phyloP scores from a whole-genome alignment of 2,888 invertebrate species.

The Ctenicera cuprea region DNA sequence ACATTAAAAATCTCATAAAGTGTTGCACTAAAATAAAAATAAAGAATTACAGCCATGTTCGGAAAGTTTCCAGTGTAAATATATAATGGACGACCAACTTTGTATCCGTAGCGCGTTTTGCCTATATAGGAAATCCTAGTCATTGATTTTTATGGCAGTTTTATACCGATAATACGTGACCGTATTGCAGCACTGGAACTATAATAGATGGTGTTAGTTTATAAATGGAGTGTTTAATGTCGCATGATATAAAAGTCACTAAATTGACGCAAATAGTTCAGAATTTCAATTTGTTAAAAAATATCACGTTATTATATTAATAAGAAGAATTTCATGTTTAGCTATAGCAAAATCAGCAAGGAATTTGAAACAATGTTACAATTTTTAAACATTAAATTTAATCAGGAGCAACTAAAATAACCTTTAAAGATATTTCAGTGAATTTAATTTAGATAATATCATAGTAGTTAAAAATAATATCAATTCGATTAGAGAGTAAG shows the following conservation, averaged over 20 bases:
- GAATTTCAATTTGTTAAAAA: background rate
- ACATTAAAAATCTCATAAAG: constrained; percentile 12
- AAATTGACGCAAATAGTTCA: constrained; percentile 18
- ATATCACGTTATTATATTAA: no score
- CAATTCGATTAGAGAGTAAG: no score
- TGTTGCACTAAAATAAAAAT: constrained; percentile 7
- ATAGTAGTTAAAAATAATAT: no score
- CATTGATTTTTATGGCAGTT: constrained; percentile 60
- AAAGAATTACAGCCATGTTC: constrained; percentile 27
- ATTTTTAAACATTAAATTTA: no score
- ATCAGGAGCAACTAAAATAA: no score
- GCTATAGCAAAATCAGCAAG: no score
- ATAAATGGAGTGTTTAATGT: constrained; percentile 59
- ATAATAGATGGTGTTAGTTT: constrained; percentile 55
- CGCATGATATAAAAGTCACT: constrained; percentile 40
- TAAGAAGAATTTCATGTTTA: no score
- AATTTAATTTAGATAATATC: no score
- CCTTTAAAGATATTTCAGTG: no score
- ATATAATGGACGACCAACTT: constrained; percentile 44
- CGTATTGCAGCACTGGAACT: constrained; percentile 47
- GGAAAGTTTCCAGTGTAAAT: constrained; percentile 37
- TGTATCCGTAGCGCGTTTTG: constrained; percentile 46
- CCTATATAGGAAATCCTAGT: constrained; percentile 54
- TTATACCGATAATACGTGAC: constrained; percentile 58
- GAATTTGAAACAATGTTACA: no score